A percentile compares a stretch with the other conserved stretches of the same genome.
These are phyloP conservation scores for Hypomesus transpacificus DNA, from an alignment of 2,113 vertebrate genomes.

Conservation along the genomic window DNA sequence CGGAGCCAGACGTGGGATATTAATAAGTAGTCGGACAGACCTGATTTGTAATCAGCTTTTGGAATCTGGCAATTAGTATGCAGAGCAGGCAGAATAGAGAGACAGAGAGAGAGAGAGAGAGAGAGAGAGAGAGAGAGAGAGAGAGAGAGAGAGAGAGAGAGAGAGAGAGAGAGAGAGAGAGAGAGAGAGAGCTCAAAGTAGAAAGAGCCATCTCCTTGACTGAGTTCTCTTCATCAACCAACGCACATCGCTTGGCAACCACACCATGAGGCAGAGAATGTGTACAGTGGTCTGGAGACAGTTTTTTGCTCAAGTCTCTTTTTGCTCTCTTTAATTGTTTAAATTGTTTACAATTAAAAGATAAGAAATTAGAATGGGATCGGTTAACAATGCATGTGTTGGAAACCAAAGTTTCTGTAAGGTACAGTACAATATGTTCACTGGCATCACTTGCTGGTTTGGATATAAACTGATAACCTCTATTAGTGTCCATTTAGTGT, in stretches of 20 bases:
- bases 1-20: slow-evolving; percentile 28
- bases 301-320: slow-evolving; percentile 38
- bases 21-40: slow-evolving; percentile 50
- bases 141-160: slow-evolving; percentile 34
- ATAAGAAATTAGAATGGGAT: slow-evolving; percentile 14
- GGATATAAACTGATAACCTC: background rate
- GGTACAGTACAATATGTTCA: background rate
- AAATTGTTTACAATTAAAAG: slow-evolving; percentile 41
- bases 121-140: slow-evolving; percentile 40
- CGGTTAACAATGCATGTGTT: slow-evolving; percentile 12
- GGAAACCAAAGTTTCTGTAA: background rate
- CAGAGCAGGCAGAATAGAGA: slow-evolving; percentile 37
- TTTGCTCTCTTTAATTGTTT: slow-evolving; percentile 18
- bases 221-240: slow-evolving; percentile 40
- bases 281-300: slow-evolving; percentile 50
- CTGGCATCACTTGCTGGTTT: background rate
- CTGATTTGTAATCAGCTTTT: slow-evolving; percentile 47
- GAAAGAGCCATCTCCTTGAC: slow-evolving; percentile 36
- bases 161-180: slow-evolving; percentile 30
- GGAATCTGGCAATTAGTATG: slow-evolving; percentile 63
- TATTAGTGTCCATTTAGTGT: background rate
- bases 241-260: slow-evolving; percentile 67
- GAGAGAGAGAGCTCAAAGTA: slow-evolving; percentile 30
- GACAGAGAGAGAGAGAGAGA: slow-evolving; percentile 30
- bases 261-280: slow-evolving; percentile 53